Conservation (phyloP, 2,797 vertebrate species). For the Lutjanus argentimaculatus region DNA sequence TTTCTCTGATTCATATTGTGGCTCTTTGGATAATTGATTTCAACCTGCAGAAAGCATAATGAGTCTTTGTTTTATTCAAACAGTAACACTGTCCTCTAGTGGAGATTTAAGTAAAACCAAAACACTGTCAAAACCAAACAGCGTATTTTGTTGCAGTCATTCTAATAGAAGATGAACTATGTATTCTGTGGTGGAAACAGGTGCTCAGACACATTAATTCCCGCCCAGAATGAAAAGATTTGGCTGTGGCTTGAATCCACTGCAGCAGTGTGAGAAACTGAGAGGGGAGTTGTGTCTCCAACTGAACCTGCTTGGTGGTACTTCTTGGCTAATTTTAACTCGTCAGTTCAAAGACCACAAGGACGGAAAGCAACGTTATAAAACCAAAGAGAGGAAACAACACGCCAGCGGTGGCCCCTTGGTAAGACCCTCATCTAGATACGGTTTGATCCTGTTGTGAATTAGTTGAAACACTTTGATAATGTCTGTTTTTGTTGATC, state of each 20-base stretch:
- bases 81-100: slow-evolving; percentile 58
- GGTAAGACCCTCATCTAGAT: slow-evolving; percentile 57
- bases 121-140: not conserved
- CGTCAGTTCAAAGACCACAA: slow-evolving; percentile 37
- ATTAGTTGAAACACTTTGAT: slow-evolving; percentile 8
- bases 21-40: not conserved
- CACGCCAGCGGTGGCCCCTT: slow-evolving; percentile 7
- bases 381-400: slow-evolving; percentile 43
- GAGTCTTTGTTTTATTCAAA: not conserved
- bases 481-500: not conserved
- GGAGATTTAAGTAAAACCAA: slow-evolving; percentile 15
- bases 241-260: not conserved
- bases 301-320: slow-evolving; percentile 46
- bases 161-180: not conserved
- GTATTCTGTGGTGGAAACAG: not conserved
- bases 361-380: slow-evolving; percentile 41
- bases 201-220: not conserved
- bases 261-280: slow-evolving; percentile 6
- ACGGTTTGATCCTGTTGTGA: slow-evolving; percentile 7
- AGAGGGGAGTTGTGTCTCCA: slow-evolving; percentile 27
- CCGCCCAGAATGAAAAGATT: not conserved
- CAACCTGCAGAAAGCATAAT: slow-evolving; percentile 3
- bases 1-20: not conserved
- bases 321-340: slow-evolving; percentile 78
- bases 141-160: not conserved